phyloP scores from a whole-genome alignment of 2,113 vertebrate species.

The Heptranchias perlo region DNA sequence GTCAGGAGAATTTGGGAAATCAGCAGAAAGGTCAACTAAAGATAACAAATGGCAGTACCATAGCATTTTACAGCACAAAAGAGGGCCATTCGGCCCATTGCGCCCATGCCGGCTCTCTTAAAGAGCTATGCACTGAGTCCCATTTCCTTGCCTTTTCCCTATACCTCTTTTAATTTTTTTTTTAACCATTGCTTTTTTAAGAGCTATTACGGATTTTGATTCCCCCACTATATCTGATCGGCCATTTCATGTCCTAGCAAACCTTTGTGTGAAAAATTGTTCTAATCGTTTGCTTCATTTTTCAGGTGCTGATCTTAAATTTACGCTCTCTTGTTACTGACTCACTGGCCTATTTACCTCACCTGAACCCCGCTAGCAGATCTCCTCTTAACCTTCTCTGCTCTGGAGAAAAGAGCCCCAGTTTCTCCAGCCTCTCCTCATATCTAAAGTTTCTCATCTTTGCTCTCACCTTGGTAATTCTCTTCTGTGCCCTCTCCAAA shows the following conservation, averaged over 20 bases:
- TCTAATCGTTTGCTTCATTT: background rate
- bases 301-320: background rate
- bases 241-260: background rate
- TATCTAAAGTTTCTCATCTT: no score
- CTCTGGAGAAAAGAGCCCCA: background rate
- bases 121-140: background rate
- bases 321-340: background rate
- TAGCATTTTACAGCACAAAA: background rate
- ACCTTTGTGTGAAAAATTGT: background rate
- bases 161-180: background rate
- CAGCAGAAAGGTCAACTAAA: background rate
- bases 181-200: background rate
- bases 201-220: background rate
- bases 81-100: background rate
- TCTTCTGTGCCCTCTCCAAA: background rate
- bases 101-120: background rate
- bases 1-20: background rate
- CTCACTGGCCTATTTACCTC: background rate
- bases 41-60: background rate
- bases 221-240: background rate
- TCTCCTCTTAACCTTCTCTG: background rate
- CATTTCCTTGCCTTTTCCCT: background rate
- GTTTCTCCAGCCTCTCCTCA: background rate
- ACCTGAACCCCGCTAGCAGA: background rate
- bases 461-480: no score